Evolutionary conservation across 2,888 invertebrate genomes (phyloP).

Genomic region (Drosophila cracens): DNA sequence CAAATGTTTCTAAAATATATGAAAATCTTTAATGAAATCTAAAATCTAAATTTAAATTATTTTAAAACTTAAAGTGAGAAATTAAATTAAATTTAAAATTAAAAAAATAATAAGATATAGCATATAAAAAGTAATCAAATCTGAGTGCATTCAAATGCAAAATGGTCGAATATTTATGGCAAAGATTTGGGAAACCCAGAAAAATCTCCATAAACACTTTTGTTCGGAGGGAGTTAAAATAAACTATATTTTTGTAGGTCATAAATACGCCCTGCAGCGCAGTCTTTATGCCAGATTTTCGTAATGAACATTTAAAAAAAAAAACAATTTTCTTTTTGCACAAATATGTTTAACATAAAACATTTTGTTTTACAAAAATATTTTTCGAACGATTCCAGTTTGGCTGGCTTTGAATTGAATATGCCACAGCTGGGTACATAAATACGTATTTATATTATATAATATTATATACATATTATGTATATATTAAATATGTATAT

Average conservation of each 20-base stretch:
- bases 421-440: not conserved
- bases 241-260: not conserved
- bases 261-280: not conserved
- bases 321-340: not conserved
- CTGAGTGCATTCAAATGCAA: not conserved
- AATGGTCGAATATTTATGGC: not conserved
- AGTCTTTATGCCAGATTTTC: not conserved
- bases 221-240: not conserved
- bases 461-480: not conserved
- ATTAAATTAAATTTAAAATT: not conserved
- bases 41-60: not conserved
- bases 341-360: not conserved
- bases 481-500: not conserved
- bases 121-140: not conserved
- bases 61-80: not conserved
- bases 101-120: fast-evolving
- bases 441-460: no score
- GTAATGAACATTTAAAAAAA: no score
- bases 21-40: no score
- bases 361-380: not conserved
- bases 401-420: not conserved
- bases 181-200: not conserved
- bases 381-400: not conserved
- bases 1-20: not conserved
- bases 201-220: not conserved